These are phyloP conservation scores for Scolopax mira DNA, from an alignment of 2,113 vertebrate species.

Conservation along the genomic window DNA sequence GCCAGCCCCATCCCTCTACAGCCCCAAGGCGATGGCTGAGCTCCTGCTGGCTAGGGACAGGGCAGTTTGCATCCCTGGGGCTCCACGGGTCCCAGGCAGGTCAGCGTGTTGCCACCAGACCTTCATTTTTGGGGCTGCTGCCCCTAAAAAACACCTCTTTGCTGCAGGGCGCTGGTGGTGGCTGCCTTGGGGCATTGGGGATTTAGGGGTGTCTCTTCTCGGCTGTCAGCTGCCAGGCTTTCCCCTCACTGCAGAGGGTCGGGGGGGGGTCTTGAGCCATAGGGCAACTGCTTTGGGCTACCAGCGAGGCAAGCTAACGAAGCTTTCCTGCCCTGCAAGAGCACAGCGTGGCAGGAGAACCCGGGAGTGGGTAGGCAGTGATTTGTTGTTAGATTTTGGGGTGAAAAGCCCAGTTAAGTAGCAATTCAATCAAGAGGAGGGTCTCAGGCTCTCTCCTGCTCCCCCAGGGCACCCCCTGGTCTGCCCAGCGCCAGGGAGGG, in stretches of 20 bases:
- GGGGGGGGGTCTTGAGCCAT: no score
- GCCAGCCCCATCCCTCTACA: neutral
- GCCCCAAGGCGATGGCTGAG: accelerated
- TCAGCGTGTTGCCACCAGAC: neutral
- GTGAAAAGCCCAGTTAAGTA: neutral
- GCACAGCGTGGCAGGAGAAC: accelerated
- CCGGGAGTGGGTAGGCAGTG: neutral
- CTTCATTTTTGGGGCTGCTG: neutral
- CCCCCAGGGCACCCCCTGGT: neutral
- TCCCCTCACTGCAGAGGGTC: neutral
- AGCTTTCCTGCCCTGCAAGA: neutral
- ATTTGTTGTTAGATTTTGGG: neutral
- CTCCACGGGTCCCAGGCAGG: neutral
- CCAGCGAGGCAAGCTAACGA: neutral
- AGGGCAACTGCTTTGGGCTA: neutral
- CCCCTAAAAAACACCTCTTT: neutral
- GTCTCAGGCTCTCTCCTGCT: neutral
- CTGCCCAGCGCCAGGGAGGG: accelerated
- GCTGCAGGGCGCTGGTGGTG: accelerated
- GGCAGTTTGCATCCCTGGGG: neutral
- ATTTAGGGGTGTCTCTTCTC: neutral
- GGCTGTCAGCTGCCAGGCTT: neutral
- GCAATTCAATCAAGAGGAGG: accelerated
- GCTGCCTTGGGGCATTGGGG: neutral
- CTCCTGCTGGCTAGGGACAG: accelerated